phyloP scores from a whole-genome alignment of 1,140 invertebrate species.

The Euwallacea fornicatus region DNA sequence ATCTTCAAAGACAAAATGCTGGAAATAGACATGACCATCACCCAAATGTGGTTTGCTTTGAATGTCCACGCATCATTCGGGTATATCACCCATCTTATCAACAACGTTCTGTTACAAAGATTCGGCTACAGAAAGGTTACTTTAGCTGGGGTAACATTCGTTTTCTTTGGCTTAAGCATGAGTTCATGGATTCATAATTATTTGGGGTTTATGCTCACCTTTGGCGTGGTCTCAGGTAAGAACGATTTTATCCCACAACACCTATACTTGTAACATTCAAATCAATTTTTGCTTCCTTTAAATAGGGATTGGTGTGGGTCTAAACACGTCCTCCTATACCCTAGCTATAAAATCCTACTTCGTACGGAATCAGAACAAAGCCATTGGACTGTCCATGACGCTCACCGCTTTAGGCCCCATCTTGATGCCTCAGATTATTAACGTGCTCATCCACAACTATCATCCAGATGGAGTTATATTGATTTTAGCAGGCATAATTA shows the following conservation, averaged over 20 bases:
- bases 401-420: conserved; percentile 56
- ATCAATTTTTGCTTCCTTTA: conserved; percentile 1
- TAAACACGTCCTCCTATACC: conserved; percentile 62
- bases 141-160: conserved; percentile 59
- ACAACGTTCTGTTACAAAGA: conserved; percentile 65
- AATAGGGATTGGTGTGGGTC: conserved; percentile 62
- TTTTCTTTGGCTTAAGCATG: conserved; percentile 58
- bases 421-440: conserved; percentile 56
- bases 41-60: conserved; percentile 65
- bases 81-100: conserved; percentile 62
- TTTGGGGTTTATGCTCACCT: conserved; percentile 61
- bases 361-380: conserved; percentile 52
- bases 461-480: conserved; percentile 53
- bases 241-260: background rate
- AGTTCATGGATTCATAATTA: conserved; percentile 63
- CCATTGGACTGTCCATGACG: conserved; percentile 55
- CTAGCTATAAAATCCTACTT: conserved; percentile 58
- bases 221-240: conserved; percentile 64
- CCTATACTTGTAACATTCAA: background rate
- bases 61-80: conserved; percentile 67
- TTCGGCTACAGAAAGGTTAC: conserved; percentile 68
- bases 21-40: conserved; percentile 60
- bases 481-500: conserved; percentile 50
- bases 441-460: conserved; percentile 50
- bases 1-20: conserved; percentile 65